Base-by-base conservation (phyloP, 2,888 invertebrate species). In the Parelbella ahira region DNA sequence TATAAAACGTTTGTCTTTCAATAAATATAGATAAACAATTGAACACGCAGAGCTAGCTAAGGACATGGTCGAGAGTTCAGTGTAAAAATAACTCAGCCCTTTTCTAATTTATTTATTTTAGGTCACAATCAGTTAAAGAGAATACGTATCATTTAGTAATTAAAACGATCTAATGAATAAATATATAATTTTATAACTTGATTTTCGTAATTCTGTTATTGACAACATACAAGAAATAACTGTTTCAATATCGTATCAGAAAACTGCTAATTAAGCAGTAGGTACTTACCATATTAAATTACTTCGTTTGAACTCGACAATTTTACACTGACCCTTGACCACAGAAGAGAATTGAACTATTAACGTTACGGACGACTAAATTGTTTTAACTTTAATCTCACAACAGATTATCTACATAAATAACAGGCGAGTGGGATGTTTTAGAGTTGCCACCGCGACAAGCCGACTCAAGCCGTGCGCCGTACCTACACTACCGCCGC, bases 391-490 rank as follows among this genome's bases (percentile, higher is more conserved):
- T 32, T 51, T 45, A 48, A 49, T 39, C 50, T 47, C 37, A 44
- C 37, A 45, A 46, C 44, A 51, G 43, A 47, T 50, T 49, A 47
- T 42, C 54, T 53, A 50, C 44, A 49, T 46, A 49, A 25, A 49
- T 49, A 49, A 34, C 25, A 39, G 38, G 23, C 20, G 27, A 43
- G 34, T 10, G 23, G 12, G n/a, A n/a, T n/a, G n/a, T n/a, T 10
- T 7, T 75, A 71, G 58, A 68, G 66, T 71, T 67, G 70, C 62
- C 65, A 67, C 68, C 77, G 72, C 73, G 55, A 58, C 48, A 84
- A 84, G 83, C 83, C 78, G 78, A 78, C 75, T 63, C 67, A 84
- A 87, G 86, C 83, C 59, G 77, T 37, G 56, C 80, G 79, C 78
- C 78, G 78, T 74, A 70, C 77, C 74, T 76, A 75, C 76, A 76